Evolutionary conservation across 1,140 invertebrate genomes (phyloP).

Genomic region (Acromyrmex echinatior): DNA sequence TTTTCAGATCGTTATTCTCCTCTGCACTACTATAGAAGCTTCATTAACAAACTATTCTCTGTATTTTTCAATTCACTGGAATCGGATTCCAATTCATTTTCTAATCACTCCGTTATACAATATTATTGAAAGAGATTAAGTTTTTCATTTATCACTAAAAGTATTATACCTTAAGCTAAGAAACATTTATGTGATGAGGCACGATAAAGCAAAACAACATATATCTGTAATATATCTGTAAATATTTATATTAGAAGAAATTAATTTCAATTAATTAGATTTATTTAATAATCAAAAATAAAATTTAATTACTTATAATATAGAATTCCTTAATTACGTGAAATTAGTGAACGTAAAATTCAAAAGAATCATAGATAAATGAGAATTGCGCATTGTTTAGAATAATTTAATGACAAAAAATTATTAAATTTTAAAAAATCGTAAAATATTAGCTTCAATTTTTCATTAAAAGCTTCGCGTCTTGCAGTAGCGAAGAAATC

Average conservation of each 20-base stretch:
- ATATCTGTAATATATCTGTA: not conserved
- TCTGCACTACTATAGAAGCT: not conserved
- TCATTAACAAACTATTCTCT: not conserved
- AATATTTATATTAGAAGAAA: not conserved
- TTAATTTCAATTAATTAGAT: not conserved
- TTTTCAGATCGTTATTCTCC: not conserved
- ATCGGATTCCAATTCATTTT: not conserved
- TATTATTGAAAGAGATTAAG: not conserved
- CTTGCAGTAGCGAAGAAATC: not conserved
- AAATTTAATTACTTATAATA: not conserved
- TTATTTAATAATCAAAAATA: slow-evolving; percentile 2
- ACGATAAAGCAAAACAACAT: not conserved
- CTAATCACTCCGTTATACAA: not conserved
- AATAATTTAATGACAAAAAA: not conserved
- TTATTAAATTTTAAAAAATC: not conserved
- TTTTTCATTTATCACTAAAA: not conserved
- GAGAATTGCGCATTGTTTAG: not conserved
- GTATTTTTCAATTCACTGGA: not conserved
- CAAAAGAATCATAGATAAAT: not conserved
- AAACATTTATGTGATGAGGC: not conserved
- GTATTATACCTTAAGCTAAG: not conserved
- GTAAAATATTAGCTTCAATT: not conserved
- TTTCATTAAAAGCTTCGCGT: not conserved
- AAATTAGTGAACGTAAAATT: not conserved
- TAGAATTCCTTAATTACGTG: not conserved